Evolutionary conservation across 92 coral and sea anemone genomes (phyloP), one percentile per base, ranked within the genome.

Genomic region (Epizoanthus rinbou): DNA sequence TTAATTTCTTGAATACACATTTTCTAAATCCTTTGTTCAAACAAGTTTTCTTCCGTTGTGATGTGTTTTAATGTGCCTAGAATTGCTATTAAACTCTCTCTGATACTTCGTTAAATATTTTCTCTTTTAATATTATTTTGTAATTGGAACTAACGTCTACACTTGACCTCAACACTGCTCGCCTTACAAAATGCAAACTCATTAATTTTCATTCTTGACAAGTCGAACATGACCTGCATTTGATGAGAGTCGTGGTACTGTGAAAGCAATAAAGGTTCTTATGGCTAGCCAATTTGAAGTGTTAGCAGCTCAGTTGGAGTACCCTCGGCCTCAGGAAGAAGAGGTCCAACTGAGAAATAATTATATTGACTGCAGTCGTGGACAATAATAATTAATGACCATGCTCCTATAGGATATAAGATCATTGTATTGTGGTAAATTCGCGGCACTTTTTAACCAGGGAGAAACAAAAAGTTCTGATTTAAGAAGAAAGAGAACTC

Each of bases 1-100:
- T 62, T 78, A 78, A 78, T 78, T 78, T 78, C 22, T 78, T 63
- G 82, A 63, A 78, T 41, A 78, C 63, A 76, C 82, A 59, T 58
- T 43, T 35, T 43, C n/a, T 39, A 62, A 62, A 62, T 78, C 82
- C 22, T 63, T 78, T 78, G 17, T 78, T 76, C 28, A 78, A 78
- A 78, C 82, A 78, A 13, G 70, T 62, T 78, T 21, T 35, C 70
- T 62, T 78, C 82, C 82, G 70, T 54, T 37, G 24, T 62, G 70
- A 21, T 39, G 43, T n/a, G 24, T 13, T 37, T 41, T 52, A 63
- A 41, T 25, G 39, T 3, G 4, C 33, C n/a, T 64, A 25, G 16
- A 60, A 60, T 14, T 56, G n/a, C 24, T 4, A 43, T 15, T 6
- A 1, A 23, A 15, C 15, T 53, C 21, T 53, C 21, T 17, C 31